These are phyloP conservation scores for Epinephelus lanceolatus DNA, from an alignment of 2,113 vertebrate species.

Conservation along the genomic window DNA sequence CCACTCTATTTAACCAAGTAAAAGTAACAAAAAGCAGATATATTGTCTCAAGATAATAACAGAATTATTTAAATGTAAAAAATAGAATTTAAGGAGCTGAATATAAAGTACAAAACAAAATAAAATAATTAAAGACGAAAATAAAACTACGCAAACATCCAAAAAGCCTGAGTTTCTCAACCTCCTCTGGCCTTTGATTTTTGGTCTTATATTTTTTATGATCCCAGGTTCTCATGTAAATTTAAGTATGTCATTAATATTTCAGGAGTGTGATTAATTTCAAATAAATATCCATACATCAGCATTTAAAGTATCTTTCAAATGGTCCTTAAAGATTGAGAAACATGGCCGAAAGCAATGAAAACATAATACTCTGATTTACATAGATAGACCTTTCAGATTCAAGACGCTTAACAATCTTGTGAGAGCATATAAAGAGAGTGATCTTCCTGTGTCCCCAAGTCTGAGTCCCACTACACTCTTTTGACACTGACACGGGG, in stretches of 20 bases:
- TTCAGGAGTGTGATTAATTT: background rate
- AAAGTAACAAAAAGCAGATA: slow-evolving; percentile 61
- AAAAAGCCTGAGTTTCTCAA: slow-evolving; percentile 53
- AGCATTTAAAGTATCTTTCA: slow-evolving; percentile 8
- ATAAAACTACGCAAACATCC: slow-evolving; percentile 4
- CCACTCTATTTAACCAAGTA: slow-evolving; percentile 69
- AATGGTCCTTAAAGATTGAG: slow-evolving; percentile 42
- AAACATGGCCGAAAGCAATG: slow-evolving; percentile 41
- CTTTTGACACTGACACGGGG: slow-evolving; percentile 31
- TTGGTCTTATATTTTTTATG: background rate
- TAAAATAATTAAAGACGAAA: background rate
- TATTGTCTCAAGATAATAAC: slow-evolving; percentile 51
- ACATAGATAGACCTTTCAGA: slow-evolving; percentile 56
- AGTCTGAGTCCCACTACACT: background rate
- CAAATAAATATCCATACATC: background rate
- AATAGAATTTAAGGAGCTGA: slow-evolving; percentile 75
- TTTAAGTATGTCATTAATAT: background rate
- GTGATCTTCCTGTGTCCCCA: background rate
- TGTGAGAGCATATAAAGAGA: slow-evolving; percentile 28
- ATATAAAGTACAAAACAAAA: slow-evolving; percentile 69
- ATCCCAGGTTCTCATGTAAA: background rate
- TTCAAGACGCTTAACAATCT: slow-evolving; percentile 45
- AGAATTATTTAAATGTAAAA: slow-evolving; percentile 62
- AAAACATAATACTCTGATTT: slow-evolving; percentile 47
- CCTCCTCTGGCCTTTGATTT: slow-evolving; percentile 22